phyloP scores from a whole-genome alignment of 1,140 invertebrate genomes.

The Tetramorium parvispinum region DNA sequence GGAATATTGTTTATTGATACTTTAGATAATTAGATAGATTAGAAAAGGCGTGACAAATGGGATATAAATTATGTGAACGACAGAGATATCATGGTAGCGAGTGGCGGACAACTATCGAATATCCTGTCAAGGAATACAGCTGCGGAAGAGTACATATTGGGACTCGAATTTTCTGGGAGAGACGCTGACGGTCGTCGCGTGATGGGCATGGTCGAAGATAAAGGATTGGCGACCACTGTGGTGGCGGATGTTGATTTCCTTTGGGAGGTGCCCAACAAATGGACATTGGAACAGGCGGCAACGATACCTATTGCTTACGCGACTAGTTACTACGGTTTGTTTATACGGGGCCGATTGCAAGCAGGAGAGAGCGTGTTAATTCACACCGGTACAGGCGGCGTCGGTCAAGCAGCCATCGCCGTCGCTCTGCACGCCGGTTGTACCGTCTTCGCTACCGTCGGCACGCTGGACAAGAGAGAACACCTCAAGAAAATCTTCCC shows the following conservation, averaged over 20 bases:
- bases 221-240: slow-evolving; percentile 95
- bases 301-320: slow-evolving; percentile 98
- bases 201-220: slow-evolving; percentile 97
- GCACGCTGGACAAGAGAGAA: slow-evolving; percentile 94
- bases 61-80: slow-evolving; percentile 33
- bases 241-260: slow-evolving; percentile 92
- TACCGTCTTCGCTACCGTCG: slow-evolving; percentile 95
- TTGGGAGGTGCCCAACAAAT: slow-evolving; percentile 95
- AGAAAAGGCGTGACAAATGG: neutral
- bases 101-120: slow-evolving; percentile 97
- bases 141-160: slow-evolving; percentile 94
- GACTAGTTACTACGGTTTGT: slow-evolving; percentile 96
- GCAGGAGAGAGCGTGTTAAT: slow-evolving; percentile 95
- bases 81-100: slow-evolving; percentile 98
- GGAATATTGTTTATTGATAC: neutral
- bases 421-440: slow-evolving; percentile 95
- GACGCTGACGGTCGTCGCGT: slow-evolving; percentile 91
- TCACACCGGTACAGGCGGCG: slow-evolving; percentile 98
- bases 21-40: neutral
- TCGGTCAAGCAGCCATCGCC: slow-evolving; percentile 97
- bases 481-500: slow-evolving; percentile 96
- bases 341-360: slow-evolving; percentile 93
- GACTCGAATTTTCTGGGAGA: slow-evolving; percentile 96
- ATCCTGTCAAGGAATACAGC: slow-evolving; percentile 93
- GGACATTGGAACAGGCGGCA: slow-evolving; percentile 96